Percentiles rank a stretch among this genome's conserved stretches.
Conservation (phyloP, 2,113 vertebrate species). For the Ploceus nigricollis region DNA sequence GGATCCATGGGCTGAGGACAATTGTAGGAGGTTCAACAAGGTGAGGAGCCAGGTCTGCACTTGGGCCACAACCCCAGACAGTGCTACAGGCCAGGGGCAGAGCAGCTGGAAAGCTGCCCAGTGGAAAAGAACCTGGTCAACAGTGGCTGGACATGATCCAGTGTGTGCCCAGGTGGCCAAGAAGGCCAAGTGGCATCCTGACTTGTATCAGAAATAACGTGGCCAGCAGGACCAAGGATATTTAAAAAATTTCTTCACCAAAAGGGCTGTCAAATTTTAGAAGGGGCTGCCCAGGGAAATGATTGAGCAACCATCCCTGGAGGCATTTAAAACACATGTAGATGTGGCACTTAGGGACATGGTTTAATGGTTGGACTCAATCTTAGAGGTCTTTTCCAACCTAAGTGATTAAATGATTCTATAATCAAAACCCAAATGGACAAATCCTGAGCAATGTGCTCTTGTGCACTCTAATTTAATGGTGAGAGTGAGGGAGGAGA, state of each 20-base stretch:
- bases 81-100: neutral
- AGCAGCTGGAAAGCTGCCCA: neutral
- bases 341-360: neutral
- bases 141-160: neutral
- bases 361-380: neutral
- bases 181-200: neutral
- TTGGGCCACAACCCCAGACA: neutral
- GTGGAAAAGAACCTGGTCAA: neutral
- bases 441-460: neutral
- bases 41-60: neutral
- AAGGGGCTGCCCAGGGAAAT: neutral
- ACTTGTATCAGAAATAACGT: neutral
- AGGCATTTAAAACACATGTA: neutral
- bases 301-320: neutral
- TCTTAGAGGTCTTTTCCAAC: neutral
- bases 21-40: neutral
- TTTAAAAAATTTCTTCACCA: neutral
- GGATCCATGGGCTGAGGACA: neutral
- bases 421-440: neutral
- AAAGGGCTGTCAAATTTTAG: neutral
- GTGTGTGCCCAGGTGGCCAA: neutral
- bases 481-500: neutral
- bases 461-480: neutral
- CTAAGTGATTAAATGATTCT: neutral
- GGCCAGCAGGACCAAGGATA: neutral